Evolutionary conservation across 2,888 invertebrate genomes (phyloP).

Genomic region (Camponotus fellah): DNA sequence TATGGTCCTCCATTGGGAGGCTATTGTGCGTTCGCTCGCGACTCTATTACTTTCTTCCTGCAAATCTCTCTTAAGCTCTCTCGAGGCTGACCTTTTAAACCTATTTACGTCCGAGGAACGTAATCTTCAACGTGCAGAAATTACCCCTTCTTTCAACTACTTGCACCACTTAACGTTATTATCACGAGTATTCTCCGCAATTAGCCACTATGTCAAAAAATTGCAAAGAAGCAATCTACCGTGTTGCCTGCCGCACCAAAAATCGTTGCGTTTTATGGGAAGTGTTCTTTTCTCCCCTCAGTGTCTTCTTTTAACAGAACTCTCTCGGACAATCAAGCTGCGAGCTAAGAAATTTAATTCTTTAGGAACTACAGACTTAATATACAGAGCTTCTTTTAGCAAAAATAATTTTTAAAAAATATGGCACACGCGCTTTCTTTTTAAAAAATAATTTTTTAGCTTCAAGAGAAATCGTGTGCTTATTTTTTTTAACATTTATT

Average conservation of each 20-base stretch:
- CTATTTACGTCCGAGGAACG: conserved; percentile 43
- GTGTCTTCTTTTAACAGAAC: neutral
- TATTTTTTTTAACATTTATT: no score
- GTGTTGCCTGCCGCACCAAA: conserved; percentile 2
- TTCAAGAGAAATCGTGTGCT: neutral
- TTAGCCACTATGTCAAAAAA: conserved; percentile 12
- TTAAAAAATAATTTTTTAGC: conserved; percentile 3
- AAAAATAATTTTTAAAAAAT: neutral
- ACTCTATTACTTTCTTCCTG: conserved; percentile 18
- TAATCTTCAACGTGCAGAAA: conserved; percentile 8
- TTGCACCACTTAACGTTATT: conserved; percentile 33
- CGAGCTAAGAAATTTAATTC: neutral
- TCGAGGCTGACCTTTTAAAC: neutral
- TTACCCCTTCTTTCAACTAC: neutral
- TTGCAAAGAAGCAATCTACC: conserved; percentile 15
- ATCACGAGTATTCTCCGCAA: neutral
- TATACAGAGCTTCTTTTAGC: neutral
- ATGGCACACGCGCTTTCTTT: no score
- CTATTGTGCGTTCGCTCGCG: neutral
- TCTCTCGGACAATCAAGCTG: neutral
- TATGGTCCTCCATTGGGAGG: neutral
- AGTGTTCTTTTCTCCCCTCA: neutral
- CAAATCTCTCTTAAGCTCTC: conserved; percentile 20
- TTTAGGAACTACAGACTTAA: neutral
- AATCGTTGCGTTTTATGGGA: neutral